These are phyloP conservation scores for Notocelia uddmanniana DNA, from an alignment of 2,888 invertebrate genomes.

Conservation along the genomic window DNA sequence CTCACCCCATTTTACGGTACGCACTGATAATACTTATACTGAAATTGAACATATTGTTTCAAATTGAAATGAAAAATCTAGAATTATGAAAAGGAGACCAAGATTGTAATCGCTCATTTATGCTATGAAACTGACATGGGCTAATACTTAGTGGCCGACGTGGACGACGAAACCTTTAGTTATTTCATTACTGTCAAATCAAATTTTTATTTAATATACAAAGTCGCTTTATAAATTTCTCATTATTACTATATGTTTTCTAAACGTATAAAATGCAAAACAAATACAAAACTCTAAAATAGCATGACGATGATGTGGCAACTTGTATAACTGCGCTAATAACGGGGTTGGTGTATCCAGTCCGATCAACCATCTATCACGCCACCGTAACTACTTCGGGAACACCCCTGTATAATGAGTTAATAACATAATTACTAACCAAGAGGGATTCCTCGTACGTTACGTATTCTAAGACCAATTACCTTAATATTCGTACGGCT, in stretches of 20 bases:
- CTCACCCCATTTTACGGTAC: no score
- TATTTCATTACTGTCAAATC: no score
- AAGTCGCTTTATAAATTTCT: no score
- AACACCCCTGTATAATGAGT: slow-evolving; percentile 35
- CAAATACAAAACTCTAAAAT: not conserved
- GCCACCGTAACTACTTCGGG: slow-evolving; percentile 25
- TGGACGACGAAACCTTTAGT: no score
- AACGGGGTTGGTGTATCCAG: slow-evolving; percentile 10
- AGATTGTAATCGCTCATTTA: no score
- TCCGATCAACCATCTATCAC: slow-evolving; percentile 32
- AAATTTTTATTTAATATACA: no score
- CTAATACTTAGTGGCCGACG: no score
- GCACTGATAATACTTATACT: no score
- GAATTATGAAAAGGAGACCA: no score
- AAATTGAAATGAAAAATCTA: no score
- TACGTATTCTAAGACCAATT: slow-evolving; percentile 26
- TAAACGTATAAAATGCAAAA: not conserved
- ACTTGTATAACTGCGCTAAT: slow-evolving; percentile 18
- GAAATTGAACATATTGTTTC: no score
- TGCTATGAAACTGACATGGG: no score
- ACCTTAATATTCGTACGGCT: not conserved
- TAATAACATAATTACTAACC: slow-evolving; percentile 35
- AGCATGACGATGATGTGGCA: slow-evolving; percentile 19
- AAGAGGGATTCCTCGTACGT: slow-evolving; percentile 22
- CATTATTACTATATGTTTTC: not conserved